Evolutionary conservation across 2,888 invertebrate species (phyloP), one percentile per base, ranked within the genome.

Genomic region (Chloromyia formosa): DNA sequence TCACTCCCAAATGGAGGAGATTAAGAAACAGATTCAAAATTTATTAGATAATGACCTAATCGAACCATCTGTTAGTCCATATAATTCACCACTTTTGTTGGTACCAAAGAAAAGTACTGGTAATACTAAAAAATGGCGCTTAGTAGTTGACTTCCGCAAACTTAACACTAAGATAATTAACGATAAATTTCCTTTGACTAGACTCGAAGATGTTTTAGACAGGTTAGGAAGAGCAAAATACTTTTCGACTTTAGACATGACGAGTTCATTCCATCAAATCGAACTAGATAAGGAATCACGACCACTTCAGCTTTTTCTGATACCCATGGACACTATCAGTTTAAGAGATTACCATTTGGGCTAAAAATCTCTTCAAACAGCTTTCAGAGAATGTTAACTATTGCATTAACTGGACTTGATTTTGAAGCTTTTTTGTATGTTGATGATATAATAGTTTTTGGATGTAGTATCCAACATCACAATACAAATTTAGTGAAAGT

Each of bases 371-470:
- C 54, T 76, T 78, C 40, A 76, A 77, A 77, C 27, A 76, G 77
- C 35, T 78, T 78, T 18, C 77, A 78, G 75, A 16, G 77, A 68
- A 78, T 77, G 77, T 40, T 77, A 14, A 74, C 77, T n/a, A 77
- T 77, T 49, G 78, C 75, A 18, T 40, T 75, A 54, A n/a, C 56
- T 4, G 77, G 74, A n/a, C 12, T 75, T 69, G 61, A 61, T 20
- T 74, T 42, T 16, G 56, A 75, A 53, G 75, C 76, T 7, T 79
- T 78, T 58, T 45, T 78, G 5, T 80, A 77, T 66, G 74, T 78
- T 12, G 79, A 79, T 56, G 78, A 79, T 56, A 77, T 80, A 0
- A 77, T 80, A 18, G 74, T 79, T 14, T 79, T 77, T 60, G 77
- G 77, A 4, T 75, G 56, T 20, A 73, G 68, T 20, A 27, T 73